Conservation (phyloP, 2,113 vertebrate species). For the Euleptes europaea region DNA sequence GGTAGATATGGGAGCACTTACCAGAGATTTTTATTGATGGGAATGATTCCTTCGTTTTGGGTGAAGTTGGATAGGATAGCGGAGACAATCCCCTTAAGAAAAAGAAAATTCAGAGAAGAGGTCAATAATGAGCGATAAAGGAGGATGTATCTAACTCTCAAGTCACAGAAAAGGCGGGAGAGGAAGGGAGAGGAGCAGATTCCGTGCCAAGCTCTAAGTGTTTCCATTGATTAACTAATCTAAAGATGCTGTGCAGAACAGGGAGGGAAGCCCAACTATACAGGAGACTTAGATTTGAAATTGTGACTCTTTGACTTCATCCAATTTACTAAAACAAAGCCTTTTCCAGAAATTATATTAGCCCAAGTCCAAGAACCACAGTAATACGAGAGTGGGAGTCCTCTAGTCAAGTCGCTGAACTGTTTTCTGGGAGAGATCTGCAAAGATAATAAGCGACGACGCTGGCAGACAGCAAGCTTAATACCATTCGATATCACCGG, state of each 20-base stretch:
- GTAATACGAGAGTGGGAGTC: conserved; percentile 6
- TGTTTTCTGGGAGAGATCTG: background rate
- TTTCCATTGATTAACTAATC: conserved; percentile 43
- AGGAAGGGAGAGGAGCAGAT: conserved; percentile 37
- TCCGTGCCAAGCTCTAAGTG: conserved; percentile 44
- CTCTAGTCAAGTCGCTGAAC: background rate
- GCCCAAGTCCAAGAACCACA: background rate
- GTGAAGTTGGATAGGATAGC: conserved; percentile 75
- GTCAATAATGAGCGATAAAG: conserved; percentile 73
- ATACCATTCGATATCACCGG: background rate
- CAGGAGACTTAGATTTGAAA: background rate
- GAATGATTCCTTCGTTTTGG: conserved; percentile 78
- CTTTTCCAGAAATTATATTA: background rate
- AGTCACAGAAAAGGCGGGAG: conserved; percentile 46
- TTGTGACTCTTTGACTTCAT: background rate
- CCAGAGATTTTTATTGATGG: conserved; percentile 81
- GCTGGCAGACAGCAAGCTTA: background rate
- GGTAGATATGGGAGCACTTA: conserved; percentile 80
- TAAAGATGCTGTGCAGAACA: conserved; percentile 40
- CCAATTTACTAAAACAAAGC: conserved; percentile 5
- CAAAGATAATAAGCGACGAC: conserved; percentile 22
- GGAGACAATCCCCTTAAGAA: conserved; percentile 74
- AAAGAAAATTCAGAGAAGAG: conserved; percentile 63
- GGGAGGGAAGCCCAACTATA: conserved; percentile 10
- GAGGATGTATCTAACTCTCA: conserved; percentile 57